Evolutionary conservation across 1,140 invertebrate species (phyloP).

Genomic region (Chymomyza costata): DNA sequence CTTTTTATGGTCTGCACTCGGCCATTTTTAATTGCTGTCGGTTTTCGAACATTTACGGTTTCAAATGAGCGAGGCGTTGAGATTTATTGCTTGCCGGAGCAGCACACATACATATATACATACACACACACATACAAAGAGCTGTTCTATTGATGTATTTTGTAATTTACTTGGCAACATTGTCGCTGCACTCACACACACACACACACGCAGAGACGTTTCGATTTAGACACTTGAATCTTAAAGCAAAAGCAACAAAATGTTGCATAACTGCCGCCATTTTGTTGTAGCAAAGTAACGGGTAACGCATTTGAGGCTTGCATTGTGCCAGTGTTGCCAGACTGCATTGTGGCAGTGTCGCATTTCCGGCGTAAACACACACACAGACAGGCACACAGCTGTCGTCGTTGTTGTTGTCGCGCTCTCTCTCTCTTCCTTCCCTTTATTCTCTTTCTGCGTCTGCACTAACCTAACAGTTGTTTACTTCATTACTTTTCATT

Average conservation of each 20-base stretch:
- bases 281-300: no score
- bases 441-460: no score
- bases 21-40: conserved; percentile 66
- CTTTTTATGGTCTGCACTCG: no score
- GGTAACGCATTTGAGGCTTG: no score
- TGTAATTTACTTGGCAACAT: conserved; percentile 48
- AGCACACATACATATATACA: not conserved
- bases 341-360: conserved; percentile 18
- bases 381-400: conserved; percentile 1
- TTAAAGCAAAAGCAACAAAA: not conserved
- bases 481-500: conserved; percentile 48
- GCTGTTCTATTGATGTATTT: conserved; percentile 30
- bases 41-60: conserved; percentile 64
- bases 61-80: conserved; percentile 60
- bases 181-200: conserved; percentile 32
- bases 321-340: conserved; percentile 25
- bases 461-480: no score
- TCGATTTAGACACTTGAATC: conserved; percentile 38
- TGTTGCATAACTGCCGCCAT: no score
- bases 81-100: conserved; percentile 54
- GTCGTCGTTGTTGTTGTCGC: conserved; percentile 6
- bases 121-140: no score
- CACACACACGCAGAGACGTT: conserved; percentile 25
- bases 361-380: conserved; percentile 30
- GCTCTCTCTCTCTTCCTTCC: no score